Conservation (phyloP, 1,140 invertebrate genomes). For the Mesaphorura yosii region DNA sequence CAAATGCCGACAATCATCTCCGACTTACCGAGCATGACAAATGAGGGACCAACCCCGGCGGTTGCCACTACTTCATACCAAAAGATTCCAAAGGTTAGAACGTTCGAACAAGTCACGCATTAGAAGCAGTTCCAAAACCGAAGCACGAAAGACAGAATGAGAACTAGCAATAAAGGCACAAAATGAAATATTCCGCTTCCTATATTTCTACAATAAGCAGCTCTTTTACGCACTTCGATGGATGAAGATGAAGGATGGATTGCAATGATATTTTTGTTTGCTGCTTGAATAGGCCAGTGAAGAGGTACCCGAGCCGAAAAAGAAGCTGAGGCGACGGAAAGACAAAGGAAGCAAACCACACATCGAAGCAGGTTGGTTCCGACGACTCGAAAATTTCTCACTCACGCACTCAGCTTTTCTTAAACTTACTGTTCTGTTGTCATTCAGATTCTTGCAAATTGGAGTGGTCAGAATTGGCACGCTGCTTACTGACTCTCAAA, state of each 20-base stretch:
- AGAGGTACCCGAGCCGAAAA: constrained; percentile 27
- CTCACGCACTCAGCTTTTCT: too few relatives aligned
- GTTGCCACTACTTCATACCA: constrained; percentile 3
- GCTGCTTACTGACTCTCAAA: constrained; percentile 29
- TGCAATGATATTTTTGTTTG: not conserved
- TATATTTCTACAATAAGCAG: too few relatives aligned
- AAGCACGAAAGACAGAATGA: too few relatives aligned
- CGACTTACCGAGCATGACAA: constrained; percentile 12
- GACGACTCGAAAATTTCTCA: not conserved
- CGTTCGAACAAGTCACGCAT: too few relatives aligned
- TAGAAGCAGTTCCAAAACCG: too few relatives aligned
- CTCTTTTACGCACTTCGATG: too few relatives aligned
- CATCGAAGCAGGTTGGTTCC: constrained; percentile 17
- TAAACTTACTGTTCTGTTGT: not conserved
- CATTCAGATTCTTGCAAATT: constrained; percentile 24
- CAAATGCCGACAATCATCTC: constrained; percentile 6
- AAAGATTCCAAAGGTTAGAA: constrained; percentile 11
- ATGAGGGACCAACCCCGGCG: constrained; percentile 19
- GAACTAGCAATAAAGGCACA: too few relatives aligned
- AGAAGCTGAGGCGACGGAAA: constrained; percentile 25
- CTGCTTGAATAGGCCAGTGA: too few relatives aligned
- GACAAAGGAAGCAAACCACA: constrained; percentile 25
- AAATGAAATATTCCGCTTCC: too few relatives aligned
- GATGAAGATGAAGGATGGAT: not conserved
- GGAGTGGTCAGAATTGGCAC: constrained; percentile 30